Evolutionary conservation across 2,797 vertebrate genomes (phyloP).

Genomic region (Heteromormyrus szaboi): DNA sequence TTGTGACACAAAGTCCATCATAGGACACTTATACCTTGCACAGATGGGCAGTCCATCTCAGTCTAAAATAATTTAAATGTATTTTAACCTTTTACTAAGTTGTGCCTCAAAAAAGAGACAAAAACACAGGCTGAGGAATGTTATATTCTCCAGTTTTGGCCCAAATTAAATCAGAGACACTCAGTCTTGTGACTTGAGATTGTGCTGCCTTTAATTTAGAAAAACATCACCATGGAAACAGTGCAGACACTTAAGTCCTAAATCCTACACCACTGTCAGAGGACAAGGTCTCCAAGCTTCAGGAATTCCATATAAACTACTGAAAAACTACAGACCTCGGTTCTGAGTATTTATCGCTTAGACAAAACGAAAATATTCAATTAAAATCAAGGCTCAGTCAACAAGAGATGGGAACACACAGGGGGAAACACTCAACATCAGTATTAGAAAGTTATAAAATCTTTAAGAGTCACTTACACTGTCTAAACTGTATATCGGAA

Average conservation of each 20-base stretch:
- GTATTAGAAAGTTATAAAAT: not conserved
- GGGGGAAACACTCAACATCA: not conserved
- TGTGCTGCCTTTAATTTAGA: conserved; percentile 11
- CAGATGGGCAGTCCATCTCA: not conserved
- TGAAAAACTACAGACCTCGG: not conserved
- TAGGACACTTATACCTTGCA: not conserved
- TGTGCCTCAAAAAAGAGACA: not conserved
- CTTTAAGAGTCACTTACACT: conserved; percentile 76
- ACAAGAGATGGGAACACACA: not conserved
- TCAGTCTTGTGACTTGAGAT: conserved; percentile 15
- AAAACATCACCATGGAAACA: conserved; percentile 12
- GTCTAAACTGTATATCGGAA: conserved; percentile 97
- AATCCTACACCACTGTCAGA: not conserved
- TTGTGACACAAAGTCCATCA: not conserved
- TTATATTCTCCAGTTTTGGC: not conserved
- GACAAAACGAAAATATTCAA: not conserved
- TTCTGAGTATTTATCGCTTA: not conserved
- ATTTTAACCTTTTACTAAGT: not conserved
- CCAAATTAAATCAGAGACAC: not conserved
- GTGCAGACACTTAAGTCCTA: not conserved
- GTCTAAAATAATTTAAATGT: not conserved
- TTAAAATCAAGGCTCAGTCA: not conserved
- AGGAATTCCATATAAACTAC: not conserved
- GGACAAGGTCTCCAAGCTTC: not conserved
- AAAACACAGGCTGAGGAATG: not conserved